Percentiles rank a stretch among this genome's conserved stretches.
phyloP scores from a whole-genome alignment of 2,888 invertebrate genomes.

The Thereva nobilitata region DNA sequence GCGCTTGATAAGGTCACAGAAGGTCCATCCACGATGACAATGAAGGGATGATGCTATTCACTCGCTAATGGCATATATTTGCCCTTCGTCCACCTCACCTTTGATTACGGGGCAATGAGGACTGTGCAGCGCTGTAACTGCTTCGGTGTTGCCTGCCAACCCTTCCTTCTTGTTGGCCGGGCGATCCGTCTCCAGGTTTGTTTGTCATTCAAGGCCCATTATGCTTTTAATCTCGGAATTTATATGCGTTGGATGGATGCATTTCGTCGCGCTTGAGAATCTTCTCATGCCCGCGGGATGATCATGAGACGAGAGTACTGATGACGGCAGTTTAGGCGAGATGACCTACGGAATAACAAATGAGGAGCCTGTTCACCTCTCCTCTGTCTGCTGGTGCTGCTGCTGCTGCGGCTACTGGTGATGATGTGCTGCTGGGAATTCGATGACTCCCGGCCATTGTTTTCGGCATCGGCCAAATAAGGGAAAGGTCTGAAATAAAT shows the following conservation, averaged over 20 bases:
- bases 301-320: conserved; percentile 11
- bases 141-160: neutral
- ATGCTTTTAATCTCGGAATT: conserved; percentile 35
- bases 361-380: conserved; percentile 4
- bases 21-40: conserved; percentile 23
- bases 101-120: neutral
- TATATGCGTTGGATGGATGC: conserved; percentile 36
- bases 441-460: too few species aligned
- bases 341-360: conserved; percentile 33
- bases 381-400: too few species aligned
- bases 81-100: conserved; percentile 17
- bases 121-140: neutral
- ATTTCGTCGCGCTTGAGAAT: conserved; percentile 19
- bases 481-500: too few species aligned
- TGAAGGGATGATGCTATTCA: conserved; percentile 14
- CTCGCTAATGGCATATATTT: conserved; percentile 21
- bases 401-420: too few species aligned
- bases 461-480: too few species aligned
- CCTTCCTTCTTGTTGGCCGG: conserved; percentile 15
- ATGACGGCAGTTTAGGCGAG: conserved; percentile 21
- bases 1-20: conserved; percentile 22
- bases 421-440: too few species aligned
- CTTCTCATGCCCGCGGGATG: conserved; percentile 30
- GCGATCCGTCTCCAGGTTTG: conserved; percentile 4
- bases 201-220: conserved; percentile 37